phyloP scores from a whole-genome alignment of 2,888 invertebrate species.

The Entomobrya multifasciata region DNA sequence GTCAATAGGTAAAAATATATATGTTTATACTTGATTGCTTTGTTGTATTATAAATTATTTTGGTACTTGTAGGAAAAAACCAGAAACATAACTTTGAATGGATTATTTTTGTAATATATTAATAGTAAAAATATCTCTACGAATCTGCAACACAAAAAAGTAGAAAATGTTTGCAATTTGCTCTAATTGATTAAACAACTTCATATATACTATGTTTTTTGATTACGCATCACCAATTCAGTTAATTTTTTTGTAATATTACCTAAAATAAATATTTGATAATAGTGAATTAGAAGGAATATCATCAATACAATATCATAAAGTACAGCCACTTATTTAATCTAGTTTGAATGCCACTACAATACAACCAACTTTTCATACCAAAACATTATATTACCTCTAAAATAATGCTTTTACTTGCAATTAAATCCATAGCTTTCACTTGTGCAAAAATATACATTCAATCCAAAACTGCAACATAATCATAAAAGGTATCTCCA shows the following conservation, averaged over 20 bases:
- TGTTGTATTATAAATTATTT: background rate
- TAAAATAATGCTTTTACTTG: no score
- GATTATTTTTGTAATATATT: conserved; percentile 23
- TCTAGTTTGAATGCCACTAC: background rate
- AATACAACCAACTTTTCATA: background rate
- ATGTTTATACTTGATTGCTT: background rate
- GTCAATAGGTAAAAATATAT: background rate
- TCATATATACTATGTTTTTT: background rate
- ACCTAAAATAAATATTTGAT: conserved; percentile 2
- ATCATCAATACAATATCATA: conserved; percentile 26
- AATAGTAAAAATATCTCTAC: conserved; percentile 47
- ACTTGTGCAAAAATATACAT: background rate
- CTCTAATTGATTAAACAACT: background rate
- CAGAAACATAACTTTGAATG: background rate
- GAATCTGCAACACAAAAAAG: conserved; percentile 66
- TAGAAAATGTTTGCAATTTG: conserved; percentile 57
- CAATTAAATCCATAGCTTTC: conserved; percentile 8
- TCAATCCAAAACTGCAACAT: background rate
- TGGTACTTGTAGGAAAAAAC: background rate
- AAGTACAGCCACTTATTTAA: conserved; percentile 9
- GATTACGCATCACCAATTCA: background rate
- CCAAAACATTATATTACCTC: background rate
- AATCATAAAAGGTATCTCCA: background rate
- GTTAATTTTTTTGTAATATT: background rate
- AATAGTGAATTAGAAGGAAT: background rate